These are phyloP conservation scores for Volucella inflata DNA, from an alignment of 2,888 invertebrate species.

Conservation along the genomic window DNA sequence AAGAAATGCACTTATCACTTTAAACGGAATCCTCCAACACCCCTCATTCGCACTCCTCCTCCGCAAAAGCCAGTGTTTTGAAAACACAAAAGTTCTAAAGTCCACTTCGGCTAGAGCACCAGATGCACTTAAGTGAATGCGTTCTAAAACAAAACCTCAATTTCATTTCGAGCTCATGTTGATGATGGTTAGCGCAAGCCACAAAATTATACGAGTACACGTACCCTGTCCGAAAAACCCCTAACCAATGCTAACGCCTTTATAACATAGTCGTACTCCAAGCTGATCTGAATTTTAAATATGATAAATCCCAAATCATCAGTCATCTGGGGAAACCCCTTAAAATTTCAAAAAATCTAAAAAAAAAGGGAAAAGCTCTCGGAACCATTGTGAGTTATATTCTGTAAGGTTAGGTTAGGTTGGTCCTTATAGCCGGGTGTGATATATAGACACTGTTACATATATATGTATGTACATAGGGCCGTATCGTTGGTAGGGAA, in stretches of 20 bases:
- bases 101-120: conserved; percentile 55
- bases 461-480: not conserved
- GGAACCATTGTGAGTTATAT: not conserved
- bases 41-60: not conserved
- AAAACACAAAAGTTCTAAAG: conserved; percentile 55
- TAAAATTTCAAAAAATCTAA: too few species aligned
- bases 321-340: conserved; percentile 32
- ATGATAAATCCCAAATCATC: conserved; percentile 52
- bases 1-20: conserved; percentile 55
- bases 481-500: not conserved
- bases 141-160: conserved; percentile 68
- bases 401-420: too few species aligned
- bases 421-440: too few species aligned
- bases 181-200: conserved; percentile 56
- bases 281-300: conserved; percentile 65
- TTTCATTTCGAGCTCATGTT: conserved; percentile 47
- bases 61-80: conserved; percentile 5
- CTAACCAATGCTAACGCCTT: conserved; percentile 32
- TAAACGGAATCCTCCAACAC: not conserved
- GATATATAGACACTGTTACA: too few species aligned
- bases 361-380: conserved; percentile 29
- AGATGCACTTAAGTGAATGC: conserved; percentile 75
- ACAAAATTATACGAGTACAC: conserved; percentile 49
- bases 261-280: conserved; percentile 38
- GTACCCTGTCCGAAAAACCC: not conserved